Base-by-base conservation (phyloP, 1,140 invertebrate genomes). In the Brachystomella parvula region DNA sequence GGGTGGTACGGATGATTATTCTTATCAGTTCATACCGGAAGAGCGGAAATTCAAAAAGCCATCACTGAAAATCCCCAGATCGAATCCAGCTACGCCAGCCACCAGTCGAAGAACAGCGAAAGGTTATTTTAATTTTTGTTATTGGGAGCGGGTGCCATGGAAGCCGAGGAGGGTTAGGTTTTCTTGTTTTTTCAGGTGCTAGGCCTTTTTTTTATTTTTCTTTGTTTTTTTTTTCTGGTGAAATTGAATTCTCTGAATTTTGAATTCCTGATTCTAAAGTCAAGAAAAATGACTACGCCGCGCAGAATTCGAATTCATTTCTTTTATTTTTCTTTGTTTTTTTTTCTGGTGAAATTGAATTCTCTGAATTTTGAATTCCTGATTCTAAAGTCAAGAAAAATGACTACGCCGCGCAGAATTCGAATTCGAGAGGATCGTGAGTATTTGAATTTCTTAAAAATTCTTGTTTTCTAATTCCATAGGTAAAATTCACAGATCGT, bases 1-100 rank as follows among this genome's bases (percentile, higher is more conserved):
- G 72, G 72, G 72, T n/a, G 72, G 72, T 30, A 71, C 35, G 3
- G 72, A 73, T 57, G 56, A 60, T 26, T 73, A 71, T 47, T 49
- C 39, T 17, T 73, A 69, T 44, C 59, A 60, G 28, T 73, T 71
- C 61, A 65, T 65, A 31, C 69, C 67, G 17, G 72, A 71, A 64
- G 32, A 61, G n/a, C 49, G 32, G 53, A 57, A 28, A 17, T 53
- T 3, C 9, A n/a, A n/a, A 12, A 15, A 53, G 49, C 24, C 24
- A 19, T 53, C 49, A 9, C 12, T 53, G 6, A 53, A 53, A 15
- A 53, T 24, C 9, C 9, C 9, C 12, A 19, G 3, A 15, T 53
- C 24, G 24, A 53, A 44, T n/a, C 39, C 9, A 12, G 9, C 39
- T 44, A 44, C 39, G 9, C n/a, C 9, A 44, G 9, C n/a, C 9